phyloP scores from a whole-genome alignment of 2,888 invertebrate genomes.

The Leptinotarsa haldemani region DNA sequence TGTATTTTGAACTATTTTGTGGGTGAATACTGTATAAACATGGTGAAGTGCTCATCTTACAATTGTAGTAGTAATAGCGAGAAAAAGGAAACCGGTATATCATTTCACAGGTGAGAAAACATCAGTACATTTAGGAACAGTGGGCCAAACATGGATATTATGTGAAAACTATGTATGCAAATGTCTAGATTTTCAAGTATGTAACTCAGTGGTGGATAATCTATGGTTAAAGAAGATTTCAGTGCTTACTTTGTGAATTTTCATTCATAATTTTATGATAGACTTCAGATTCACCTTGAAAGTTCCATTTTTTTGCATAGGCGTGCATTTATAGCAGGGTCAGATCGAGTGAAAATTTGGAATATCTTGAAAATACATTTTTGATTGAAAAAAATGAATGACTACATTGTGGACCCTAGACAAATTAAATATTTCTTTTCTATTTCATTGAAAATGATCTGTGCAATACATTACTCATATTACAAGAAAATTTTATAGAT shows the following conservation, averaged over 20 bases:
- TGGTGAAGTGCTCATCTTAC: too few relatives aligned
- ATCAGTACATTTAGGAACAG: not conserved
- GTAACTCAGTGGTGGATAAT: not conserved
- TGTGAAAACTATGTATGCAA: slow-evolving; percentile 1
- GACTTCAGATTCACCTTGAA: not conserved
- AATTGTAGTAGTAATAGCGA: not conserved
- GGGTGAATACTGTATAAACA: too few relatives aligned
- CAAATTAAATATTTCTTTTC: not conserved
- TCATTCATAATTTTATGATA: slow-evolving; percentile 1
- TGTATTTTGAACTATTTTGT: too few relatives aligned
- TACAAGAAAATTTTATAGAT: not conserved
- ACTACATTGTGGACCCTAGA: not conserved
- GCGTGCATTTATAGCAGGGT: slow-evolving; percentile 1
- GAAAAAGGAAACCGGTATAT: not conserved
- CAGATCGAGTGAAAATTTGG: not conserved
- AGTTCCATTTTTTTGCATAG: not conserved
- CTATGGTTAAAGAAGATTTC: not conserved
- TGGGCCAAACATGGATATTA: not conserved
- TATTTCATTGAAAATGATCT: not conserved
- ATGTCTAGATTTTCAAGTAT: slow-evolving; percentile 1
- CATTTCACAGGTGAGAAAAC: not conserved
- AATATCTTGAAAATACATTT: not conserved
- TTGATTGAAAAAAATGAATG: not conserved
- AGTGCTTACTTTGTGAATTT: not conserved
- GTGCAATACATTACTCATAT: not conserved